Evolutionary conservation across 2,113 vertebrate genomes (phyloP).

Genomic region (Cygnus atratus): DNA sequence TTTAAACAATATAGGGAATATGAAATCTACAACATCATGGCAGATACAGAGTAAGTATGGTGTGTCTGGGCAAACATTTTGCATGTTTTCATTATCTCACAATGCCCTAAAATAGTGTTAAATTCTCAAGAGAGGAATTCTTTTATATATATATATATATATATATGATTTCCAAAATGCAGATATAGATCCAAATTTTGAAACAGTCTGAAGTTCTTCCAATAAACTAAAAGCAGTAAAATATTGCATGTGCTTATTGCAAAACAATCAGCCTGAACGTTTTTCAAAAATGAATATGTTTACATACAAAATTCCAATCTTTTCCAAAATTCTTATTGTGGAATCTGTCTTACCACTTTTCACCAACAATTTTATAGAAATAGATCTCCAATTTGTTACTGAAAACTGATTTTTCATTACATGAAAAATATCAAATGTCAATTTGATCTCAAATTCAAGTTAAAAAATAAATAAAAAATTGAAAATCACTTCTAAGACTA

Average conservation of each 20-base stretch:
- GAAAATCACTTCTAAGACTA: not conserved
- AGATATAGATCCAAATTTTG: conserved; percentile 34
- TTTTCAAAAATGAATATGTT: conserved; percentile 7
- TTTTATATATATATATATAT: not conserved
- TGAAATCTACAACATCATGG: not conserved
- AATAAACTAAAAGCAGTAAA: conserved; percentile 28
- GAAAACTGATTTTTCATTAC: not conserved
- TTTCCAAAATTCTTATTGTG: conserved; percentile 14
- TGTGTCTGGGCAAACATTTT: not conserved
- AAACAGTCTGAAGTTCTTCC: conserved; percentile 25
- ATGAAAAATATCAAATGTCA: not conserved
- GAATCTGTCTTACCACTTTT: conserved; percentile 1
- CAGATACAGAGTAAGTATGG: not conserved
- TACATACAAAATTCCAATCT: not conserved
- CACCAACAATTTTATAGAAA: not conserved
- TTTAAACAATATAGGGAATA: not conserved
- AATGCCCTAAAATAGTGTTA: not conserved
- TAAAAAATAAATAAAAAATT: rapidly evolving
- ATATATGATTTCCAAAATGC: not conserved
- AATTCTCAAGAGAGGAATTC: not conserved
- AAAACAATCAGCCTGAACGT: conserved; percentile 14
- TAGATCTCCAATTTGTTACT: not conserved
- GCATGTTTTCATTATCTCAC: not conserved
- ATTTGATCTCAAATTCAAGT: not conserved
- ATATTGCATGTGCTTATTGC: not conserved